phyloP scores from a whole-genome alignment of 92 coral and sea anemone genomes.

The Actinernus sp. region DNA sequence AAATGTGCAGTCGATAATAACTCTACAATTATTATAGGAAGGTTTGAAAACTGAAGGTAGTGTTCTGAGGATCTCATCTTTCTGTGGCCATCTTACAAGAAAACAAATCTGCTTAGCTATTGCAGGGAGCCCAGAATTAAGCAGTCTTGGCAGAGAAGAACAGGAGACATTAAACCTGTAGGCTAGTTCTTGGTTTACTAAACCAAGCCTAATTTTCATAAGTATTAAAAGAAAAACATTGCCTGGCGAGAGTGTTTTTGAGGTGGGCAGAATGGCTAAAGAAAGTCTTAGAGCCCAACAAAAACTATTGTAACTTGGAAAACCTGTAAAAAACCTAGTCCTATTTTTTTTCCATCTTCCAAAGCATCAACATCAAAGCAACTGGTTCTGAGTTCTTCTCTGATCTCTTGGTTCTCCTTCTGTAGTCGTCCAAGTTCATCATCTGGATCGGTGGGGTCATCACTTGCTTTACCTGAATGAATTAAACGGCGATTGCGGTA shows the following conservation, averaged over 20 bases:
- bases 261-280: not conserved
- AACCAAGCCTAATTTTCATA: not conserved
- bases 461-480: no score
- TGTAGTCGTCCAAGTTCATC: not conserved
- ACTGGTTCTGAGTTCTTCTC: not conserved
- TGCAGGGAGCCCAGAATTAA: not conserved
- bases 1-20: conserved; percentile 65
- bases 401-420: not conserved
- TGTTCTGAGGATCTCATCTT: not conserved
- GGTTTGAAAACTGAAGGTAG: conserved; percentile 33
- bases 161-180: not conserved
- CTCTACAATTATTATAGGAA: conserved; percentile 27
- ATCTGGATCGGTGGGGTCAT: not conserved
- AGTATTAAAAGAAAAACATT: not conserved
- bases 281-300: not conserved
- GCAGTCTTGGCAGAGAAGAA: not conserved
- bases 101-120: not conserved
- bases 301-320: not conserved
- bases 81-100: not conserved
- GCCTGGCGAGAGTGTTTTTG: not conserved
- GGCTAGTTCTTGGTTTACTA: not conserved
- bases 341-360: not conserved
- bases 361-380: not conserved
- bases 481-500: no score
- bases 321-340: not conserved